phyloP scores from a whole-genome alignment of 1,140 invertebrate species.

The Trichogramma pretiosum region DNA sequence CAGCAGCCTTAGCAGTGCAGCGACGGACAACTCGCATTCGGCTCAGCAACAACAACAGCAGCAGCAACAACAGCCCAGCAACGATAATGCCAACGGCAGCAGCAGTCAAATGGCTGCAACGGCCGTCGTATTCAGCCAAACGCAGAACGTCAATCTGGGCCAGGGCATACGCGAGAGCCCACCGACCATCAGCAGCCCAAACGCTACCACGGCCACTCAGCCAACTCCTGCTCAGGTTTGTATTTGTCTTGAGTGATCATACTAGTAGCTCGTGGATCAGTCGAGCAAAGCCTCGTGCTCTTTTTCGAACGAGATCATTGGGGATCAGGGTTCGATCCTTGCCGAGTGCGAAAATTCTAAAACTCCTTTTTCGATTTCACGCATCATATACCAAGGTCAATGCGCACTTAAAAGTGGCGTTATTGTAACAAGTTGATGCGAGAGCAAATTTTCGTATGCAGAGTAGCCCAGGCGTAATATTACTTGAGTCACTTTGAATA shows the following conservation, averaged over 20 bases:
- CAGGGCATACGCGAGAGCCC: slow-evolving; percentile 40
- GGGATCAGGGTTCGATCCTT: too few relatives aligned
- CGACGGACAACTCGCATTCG: slow-evolving; percentile 34
- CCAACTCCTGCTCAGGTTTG: slow-evolving; percentile 37
- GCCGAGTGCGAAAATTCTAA: too few relatives aligned
- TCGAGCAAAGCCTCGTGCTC: not conserved
- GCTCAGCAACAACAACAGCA: slow-evolving; percentile 34
- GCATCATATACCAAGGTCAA: too few relatives aligned
- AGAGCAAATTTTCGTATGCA: too few relatives aligned
- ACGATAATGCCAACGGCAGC: slow-evolving; percentile 19
- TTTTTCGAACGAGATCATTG: not conserved
- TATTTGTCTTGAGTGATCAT: not conserved
- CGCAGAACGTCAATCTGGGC: slow-evolving; percentile 40
- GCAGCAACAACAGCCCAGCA: slow-evolving; percentile 5
- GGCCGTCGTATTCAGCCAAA: slow-evolving; percentile 39
- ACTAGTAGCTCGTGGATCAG: too few relatives aligned
- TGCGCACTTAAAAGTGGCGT: too few relatives aligned
- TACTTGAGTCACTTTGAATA: not conserved
- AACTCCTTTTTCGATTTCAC: too few relatives aligned
- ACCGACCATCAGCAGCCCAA: slow-evolving; percentile 36
- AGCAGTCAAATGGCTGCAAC: slow-evolving; percentile 37
- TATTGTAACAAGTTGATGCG: too few relatives aligned
- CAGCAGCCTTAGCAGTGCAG: slow-evolving; percentile 39
- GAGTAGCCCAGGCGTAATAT: too few relatives aligned
- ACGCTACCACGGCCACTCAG: slow-evolving; percentile 37